Conservation (phyloP, 2,888 invertebrate species). For the Limnephilus auricula region DNA sequence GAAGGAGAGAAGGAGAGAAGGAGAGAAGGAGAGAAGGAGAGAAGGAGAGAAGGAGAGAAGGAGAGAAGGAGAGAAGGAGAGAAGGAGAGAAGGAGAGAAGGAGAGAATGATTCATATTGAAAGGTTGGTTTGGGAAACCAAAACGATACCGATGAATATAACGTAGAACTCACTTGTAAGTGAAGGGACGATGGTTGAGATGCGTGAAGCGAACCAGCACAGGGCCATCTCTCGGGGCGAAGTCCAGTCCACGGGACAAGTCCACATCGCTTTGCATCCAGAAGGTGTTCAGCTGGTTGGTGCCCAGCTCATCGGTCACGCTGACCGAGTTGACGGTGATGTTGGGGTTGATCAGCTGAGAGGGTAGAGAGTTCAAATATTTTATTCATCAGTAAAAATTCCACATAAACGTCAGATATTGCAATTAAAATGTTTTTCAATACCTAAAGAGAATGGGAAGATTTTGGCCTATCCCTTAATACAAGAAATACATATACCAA, state of each 20-base stretch:
- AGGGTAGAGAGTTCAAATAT: constrained; percentile 18
- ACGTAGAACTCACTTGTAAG: constrained; percentile 76
- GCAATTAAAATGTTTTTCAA: too few relatives aligned
- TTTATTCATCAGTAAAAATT: background rate
- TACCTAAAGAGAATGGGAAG: too few relatives aligned
- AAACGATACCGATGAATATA: background rate
- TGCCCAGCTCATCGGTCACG: constrained; percentile 69
- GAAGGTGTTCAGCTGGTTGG: constrained; percentile 83
- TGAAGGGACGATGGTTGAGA: constrained; percentile 85
- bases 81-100: background rate
- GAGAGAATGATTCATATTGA: background rate
- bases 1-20: background rate
- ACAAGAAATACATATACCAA: too few relatives aligned
- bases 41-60: background rate
- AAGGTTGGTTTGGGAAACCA: background rate
- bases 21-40: background rate
- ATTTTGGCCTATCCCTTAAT: too few relatives aligned
- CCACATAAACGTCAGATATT: background rate
- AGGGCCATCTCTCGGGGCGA: constrained; percentile 80
- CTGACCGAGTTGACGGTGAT: constrained; percentile 76
- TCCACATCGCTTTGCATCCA: constrained; percentile 91
- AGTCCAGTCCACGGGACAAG: constrained; percentile 88
- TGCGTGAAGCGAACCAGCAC: constrained; percentile 87
- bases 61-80: background rate
- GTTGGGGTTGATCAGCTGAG: constrained; percentile 81